Conservation (phyloP, 2,113 vertebrate species). For the Pithys albifrons region DNA sequence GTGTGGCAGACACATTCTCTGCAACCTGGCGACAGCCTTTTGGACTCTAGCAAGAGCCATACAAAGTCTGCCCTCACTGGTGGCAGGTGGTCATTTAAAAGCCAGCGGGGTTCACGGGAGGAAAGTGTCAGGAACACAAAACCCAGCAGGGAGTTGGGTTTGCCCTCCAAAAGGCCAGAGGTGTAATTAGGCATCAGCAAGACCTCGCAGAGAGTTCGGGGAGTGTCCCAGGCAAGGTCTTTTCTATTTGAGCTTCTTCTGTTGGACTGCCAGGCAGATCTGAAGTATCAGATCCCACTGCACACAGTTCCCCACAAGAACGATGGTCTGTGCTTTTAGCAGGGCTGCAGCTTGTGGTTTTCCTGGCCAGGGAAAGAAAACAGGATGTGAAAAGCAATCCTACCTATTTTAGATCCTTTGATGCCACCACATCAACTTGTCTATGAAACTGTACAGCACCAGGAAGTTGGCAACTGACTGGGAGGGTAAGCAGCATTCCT, state of each 20-base stretch:
- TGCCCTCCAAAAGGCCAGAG: background rate
- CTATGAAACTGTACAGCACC: background rate
- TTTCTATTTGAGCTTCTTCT: background rate
- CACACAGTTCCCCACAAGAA: background rate
- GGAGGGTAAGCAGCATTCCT: background rate
- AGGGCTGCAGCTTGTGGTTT: background rate
- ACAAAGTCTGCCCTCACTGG: background rate
- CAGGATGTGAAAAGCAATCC: background rate
- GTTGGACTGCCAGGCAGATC: background rate
- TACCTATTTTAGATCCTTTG: background rate
- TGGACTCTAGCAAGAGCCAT: background rate
- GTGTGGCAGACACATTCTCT: background rate
- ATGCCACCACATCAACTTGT: background rate
- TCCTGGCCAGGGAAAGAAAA: background rate
- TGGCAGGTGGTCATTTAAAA: slow-evolving; percentile 24
- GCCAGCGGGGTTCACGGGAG: background rate
- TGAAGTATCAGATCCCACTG: background rate
- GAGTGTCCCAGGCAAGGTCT: background rate
- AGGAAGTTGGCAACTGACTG: background rate
- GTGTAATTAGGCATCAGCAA: background rate
- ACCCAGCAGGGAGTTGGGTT: background rate
- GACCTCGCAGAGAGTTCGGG: background rate
- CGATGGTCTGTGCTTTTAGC: background rate
- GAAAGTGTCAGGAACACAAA: slow-evolving; percentile 11
- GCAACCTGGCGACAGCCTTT: background rate